Base-by-base conservation (phyloP, 1,140 invertebrate genomes). In the Tetraneura akinire region DNA sequence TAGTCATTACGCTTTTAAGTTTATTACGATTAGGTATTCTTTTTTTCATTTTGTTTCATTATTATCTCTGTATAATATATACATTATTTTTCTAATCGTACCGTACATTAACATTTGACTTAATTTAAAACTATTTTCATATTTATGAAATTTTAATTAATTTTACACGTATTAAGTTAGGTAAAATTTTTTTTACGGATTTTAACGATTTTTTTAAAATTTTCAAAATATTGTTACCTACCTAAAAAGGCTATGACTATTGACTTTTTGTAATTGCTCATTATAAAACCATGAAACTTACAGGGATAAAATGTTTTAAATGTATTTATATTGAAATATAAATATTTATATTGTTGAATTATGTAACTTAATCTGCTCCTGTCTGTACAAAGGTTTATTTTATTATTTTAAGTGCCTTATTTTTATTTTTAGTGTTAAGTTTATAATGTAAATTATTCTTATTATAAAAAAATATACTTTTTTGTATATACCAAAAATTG, bases 1-100 rank as follows among this genome's bases (percentile, higher is more conserved):
- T 78, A 78, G 74, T 78, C 74, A 78, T 78, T 78, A 74, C n/a
- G 51, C 55, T 78, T 26, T 78, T 78, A 78, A 78, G 74, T 78
- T 78, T 11, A 78, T 71, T 51, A 51, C 23, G 26, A 78, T 62
- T 78, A 78, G 37, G 55, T 78, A 62, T 37, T 29, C 53, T 78
- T 60, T 78, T 62, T 78, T n/a, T 78, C 32, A 26, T 47, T 62
- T 78, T 60, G 0, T 78, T 78, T 78, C 8, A 76, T 66, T 13
- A 66, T 66, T 42, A 68, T 68, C 13, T 29, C 18, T 21, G 37
- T 53, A 57, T 66, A 66, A 42, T 55, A 53, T 55, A 71, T 51
- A 51, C 32, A 37, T 23, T 26, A 29, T 51, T 18, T 29, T 71
- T 18, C 10, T 49, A 51, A 71, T 68, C 18, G 1, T 68, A 47